Base-by-base conservation (phyloP, 2,888 invertebrate genomes). In the Zelleria hepariella region DNA sequence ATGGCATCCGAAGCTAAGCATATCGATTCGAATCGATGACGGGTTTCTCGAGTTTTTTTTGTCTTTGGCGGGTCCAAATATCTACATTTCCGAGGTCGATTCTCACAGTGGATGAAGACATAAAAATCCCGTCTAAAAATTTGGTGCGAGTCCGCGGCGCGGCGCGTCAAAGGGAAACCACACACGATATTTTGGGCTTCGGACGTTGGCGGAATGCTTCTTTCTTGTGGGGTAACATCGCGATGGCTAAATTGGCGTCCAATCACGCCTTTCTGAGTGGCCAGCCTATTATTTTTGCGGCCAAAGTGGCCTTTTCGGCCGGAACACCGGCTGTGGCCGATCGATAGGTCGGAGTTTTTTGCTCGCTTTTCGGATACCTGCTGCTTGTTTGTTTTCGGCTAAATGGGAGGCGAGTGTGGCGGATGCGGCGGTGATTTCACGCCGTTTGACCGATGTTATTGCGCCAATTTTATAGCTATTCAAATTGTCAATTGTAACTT, bases 41-140 rank as follows among this genome's bases (percentile, higher is more conserved):
- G 59, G 57, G 58, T n/a, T 26, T 49, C 24, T 47, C 21, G 68
- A 61, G 63, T 67, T 67, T 72, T 70, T 71, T 72, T 70, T 67
- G 67, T 66, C 67, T 73, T 71, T 66, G 67, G 72, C 42, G 73
- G 71, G 72, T 67, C 69, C 66, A 66, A 71, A 78, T 72, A 71
- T 75, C 73, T 72, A 69, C 66, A 71, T 71, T 72, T 70, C 65
- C 65, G 61, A 61, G 56, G 64, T 64, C 70, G 71, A 74, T 82
- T 86, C 85, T 80, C 85, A 81, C 80, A 74, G 77, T 68, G 69
- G 76, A 88, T 88, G 84, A 87, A 88, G 88, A 88, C 87, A 85
- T 88, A 87, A 86, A 85, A 82, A 82, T 86, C 80, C 82, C 75
- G 76, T 75, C 70, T 73, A 73, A 53, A 52, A 24, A 23, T 56